Evolutionary conservation across 2,113 vertebrate genomes (phyloP), one percentile per base, ranked within the genome.

Genomic region (Trochalopteron elliotii): DNA sequence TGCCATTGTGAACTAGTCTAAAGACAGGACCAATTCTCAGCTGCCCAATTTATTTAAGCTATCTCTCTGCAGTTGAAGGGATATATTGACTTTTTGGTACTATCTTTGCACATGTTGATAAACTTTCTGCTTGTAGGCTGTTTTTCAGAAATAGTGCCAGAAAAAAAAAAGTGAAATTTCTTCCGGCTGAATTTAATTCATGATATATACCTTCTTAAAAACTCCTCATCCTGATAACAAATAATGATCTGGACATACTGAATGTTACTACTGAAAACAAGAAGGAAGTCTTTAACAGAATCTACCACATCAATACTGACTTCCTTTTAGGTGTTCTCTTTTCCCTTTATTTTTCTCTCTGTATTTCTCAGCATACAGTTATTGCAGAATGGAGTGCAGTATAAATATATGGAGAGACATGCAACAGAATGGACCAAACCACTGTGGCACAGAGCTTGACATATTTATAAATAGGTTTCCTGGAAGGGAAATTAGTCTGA

Each of bases 61-160:
- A 39, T 23, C 7, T 20, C 3, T 55, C 11, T 31, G 19, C 1
- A 75, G 5, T 7, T 30, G n/a, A 82, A 89, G 19, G 14, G 10
- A 56, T 72, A 8, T 45, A 65, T 53, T 0, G 0, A 9, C 31
- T 52, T 55, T 45, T 72, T 5, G 0, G 5, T 63, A 57, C 25
- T 77, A 31, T 21, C 25, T 8, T 74, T 60, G 18, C 5, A 68
- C 5, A 40, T 42, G 7, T 31, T 56, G 25, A 9, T 47, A 61
- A 91, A 61, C 4, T 31, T 94, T 18, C 49, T 76, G 20, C n/a
- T 47, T 89, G 22, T 40, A 74, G 23, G 40, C 12, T 33, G 23
- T 52, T 82, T 71, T 83, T 37, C 19, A 78, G 72, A 42, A 81
- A 50, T 3, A 8, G 17, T 28, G 9, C 2, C 31, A 61, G 27